Percentiles rank a stretch among this genome's conserved stretches.
Conservation (phyloP, 2,888 invertebrate species). For the Agriopis marginaria region DNA sequence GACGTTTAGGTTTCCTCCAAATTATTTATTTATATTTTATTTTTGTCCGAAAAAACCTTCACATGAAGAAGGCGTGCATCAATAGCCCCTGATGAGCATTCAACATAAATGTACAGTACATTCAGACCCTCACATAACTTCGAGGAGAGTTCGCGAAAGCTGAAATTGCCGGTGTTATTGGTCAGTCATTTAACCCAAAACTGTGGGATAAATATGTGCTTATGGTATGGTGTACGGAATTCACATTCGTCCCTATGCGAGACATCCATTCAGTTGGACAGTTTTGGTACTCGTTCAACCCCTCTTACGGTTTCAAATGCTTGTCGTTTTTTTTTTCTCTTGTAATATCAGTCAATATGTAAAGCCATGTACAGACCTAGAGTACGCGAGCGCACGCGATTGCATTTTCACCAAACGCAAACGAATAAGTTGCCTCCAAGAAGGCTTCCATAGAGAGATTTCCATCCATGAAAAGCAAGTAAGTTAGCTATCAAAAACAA, state of each 20-base stretch:
- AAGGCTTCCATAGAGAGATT: no score
- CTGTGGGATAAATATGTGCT: neutral
- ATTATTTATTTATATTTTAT: no score
- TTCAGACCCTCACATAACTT: conserved; percentile 21
- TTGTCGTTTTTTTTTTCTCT: neutral
- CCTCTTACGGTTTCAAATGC: neutral
- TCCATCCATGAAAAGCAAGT: no score
- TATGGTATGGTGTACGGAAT: neutral
- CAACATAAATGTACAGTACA: conserved; percentile 12
- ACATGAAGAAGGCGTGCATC: conserved; percentile 4
- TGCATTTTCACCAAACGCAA: no score
- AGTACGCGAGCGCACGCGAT: no score
- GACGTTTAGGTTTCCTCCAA: neutral
- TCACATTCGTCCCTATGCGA: conserved; percentile 3
- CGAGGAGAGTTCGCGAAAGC: conserved; percentile 25
- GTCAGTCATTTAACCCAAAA: conserved; percentile 28
- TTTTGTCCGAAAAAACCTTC: neutral
- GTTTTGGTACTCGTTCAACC: neutral
- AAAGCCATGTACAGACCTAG: no score
- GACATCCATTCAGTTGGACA: no score
- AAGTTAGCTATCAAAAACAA: no score
- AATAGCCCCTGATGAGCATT: conserved; percentile 32
- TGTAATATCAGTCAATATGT: neutral
- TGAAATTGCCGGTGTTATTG: conserved; percentile 36
- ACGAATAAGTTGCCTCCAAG: no score